phyloP scores from a whole-genome alignment of 2,888 invertebrate species.

The Gisinianus flammeolus region DNA sequence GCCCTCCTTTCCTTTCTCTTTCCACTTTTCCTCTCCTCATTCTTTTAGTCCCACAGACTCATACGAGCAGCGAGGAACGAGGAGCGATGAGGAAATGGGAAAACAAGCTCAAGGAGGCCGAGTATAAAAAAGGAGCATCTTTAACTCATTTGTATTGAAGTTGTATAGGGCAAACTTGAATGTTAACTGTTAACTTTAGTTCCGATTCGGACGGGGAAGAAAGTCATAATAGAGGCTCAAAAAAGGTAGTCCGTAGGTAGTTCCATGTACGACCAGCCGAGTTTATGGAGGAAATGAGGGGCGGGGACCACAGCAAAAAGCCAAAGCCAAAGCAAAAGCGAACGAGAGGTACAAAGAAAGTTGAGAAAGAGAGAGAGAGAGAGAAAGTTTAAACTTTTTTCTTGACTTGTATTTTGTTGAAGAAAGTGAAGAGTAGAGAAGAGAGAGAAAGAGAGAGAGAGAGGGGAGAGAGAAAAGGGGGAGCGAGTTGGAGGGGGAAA shows the following conservation, averaged over 20 bases:
- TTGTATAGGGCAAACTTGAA: neutral
- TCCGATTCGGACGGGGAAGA: neutral
- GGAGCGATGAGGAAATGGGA: neutral
- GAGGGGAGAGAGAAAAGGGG: constrained; percentile 13
- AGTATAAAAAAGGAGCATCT: neutral
- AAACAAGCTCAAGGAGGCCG: neutral
- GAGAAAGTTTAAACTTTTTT: constrained; percentile 24
- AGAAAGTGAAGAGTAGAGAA: constrained; percentile 8
- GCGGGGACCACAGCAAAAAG: too few species aligned
- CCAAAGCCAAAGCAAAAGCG: neutral
- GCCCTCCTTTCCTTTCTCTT: too few species aligned
- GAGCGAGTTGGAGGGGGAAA: neutral
- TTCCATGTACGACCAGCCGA: neutral
- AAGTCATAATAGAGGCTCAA: neutral
- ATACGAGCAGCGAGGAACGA: too few species aligned
- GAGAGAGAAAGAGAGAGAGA: constrained; percentile 13
- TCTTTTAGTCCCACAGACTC: too few species aligned
- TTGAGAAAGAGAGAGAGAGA: constrained; percentile 12
- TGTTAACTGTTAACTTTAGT: neutral
- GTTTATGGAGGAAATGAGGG: neutral
- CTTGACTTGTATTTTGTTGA: neutral
- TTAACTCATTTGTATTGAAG: constrained; percentile 5
- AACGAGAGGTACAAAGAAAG: neutral
- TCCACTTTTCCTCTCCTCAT: too few species aligned
- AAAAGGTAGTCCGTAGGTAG: neutral